phyloP scores from a whole-genome alignment of 2,113 vertebrate species.

The Tursiops truncatus region DNA sequence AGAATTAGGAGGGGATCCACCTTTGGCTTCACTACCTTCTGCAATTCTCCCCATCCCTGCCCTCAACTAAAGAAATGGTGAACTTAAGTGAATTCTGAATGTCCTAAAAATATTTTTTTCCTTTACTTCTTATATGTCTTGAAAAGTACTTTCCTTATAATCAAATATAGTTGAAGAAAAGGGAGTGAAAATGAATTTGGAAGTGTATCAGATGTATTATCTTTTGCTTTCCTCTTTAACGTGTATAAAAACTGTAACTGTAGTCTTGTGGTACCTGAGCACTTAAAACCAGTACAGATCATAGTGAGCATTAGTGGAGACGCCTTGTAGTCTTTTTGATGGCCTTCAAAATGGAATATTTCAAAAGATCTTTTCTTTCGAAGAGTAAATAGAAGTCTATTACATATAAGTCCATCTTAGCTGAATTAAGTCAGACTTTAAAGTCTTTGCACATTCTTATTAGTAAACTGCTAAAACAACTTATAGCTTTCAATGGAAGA shows the following conservation, averaged over 20 bases:
- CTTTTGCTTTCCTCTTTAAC: neutral
- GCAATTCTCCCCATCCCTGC: neutral
- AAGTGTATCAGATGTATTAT: neutral
- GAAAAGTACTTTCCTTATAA: neutral
- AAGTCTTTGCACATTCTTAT: neutral
- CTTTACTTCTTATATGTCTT: neutral
- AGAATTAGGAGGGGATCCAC: neutral
- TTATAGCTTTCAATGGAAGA: neutral
- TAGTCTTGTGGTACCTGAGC: neutral
- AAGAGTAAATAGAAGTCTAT: neutral
- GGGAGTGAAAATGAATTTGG: neutral
- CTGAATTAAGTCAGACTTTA: neutral
- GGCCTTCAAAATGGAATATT: neutral
- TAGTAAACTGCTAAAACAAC: neutral
- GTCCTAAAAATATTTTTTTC: constrained; percentile 23
- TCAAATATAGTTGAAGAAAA: neutral
- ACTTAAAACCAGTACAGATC: neutral
- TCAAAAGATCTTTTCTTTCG: constrained; percentile 23
- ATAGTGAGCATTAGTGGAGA: neutral
- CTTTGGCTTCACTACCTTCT: neutral
- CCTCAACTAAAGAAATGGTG: neutral
- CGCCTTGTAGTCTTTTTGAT: neutral
- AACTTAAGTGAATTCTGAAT: neutral
- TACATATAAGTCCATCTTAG: neutral
- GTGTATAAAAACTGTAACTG: neutral